Evolutionary conservation across 2,888 invertebrate genomes (phyloP), one percentile per base, ranked within the genome.

Genomic region (Calameuta idolon): DNA sequence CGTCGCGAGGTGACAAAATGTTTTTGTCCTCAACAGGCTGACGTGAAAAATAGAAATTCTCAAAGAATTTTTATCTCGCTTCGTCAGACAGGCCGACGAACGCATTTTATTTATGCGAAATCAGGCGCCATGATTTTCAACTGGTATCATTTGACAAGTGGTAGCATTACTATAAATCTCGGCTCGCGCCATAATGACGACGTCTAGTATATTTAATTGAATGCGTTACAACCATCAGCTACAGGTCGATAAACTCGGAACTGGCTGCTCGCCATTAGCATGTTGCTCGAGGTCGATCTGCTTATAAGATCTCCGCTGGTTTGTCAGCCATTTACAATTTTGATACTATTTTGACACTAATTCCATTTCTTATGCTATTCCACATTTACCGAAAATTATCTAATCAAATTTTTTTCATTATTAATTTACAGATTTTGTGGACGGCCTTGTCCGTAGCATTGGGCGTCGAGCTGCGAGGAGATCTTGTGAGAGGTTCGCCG

Each of bases 381-480:
- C 40, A 1, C 40, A 9, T 55, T 55, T 23, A 55, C 9, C 2
- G 5, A 9, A 5, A 23, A 3, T 2, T 55, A 2, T 23, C 2
- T 23, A 55, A 23, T 23, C 9, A 23, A 55, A 55, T 23, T 23
- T 9, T 23, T 9, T 5, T 55, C 1, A 23, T 55, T 55, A 55
- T 23, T 55, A 55, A 55, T 9, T 93, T 93, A 76, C 94, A 97
- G 97, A 97, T 97, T 88, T 93, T 97, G 91, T 97, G 97, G 97
- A 97, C 97, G 79, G 97, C 97, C 69, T 92, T 97, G 83, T 97
- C 97, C 34, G 94, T 97, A 86, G 97, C 97, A 81, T 92, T 98
- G 88, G 97, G 97, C 78, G 94, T 97, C 90, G 97, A 97, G 92
- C 94, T 97, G 79, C 95, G 96, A 85, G 97, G 97, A 80, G 97